Conservation (phyloP, 2,888 invertebrate species). For the Melieria picta region DNA sequence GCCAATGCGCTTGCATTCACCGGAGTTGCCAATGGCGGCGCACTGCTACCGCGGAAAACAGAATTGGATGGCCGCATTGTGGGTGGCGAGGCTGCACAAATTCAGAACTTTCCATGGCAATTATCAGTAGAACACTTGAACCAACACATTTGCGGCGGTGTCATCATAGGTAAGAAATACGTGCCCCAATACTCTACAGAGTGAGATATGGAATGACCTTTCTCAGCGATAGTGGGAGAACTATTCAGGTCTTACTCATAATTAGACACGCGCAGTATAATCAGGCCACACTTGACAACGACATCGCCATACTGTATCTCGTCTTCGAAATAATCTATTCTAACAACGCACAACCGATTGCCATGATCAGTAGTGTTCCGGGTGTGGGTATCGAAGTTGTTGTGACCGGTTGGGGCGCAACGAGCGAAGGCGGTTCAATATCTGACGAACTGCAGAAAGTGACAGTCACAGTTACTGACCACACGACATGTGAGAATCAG, state of each 20-base stretch:
- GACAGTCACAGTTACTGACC: conserved; percentile 49
- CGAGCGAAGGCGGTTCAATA: conserved; percentile 39
- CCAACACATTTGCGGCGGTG: conserved; percentile 51
- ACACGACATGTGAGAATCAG: conserved; percentile 43
- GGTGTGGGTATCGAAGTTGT: conserved; percentile 42
- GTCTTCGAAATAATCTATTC: conserved; percentile 21
- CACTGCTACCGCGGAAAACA: too few relatives aligned
- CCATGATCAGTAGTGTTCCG: conserved; percentile 67
- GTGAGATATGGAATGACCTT: conserved; percentile 37
- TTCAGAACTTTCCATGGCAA: conserved; percentile 39
- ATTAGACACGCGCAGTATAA: conserved; percentile 33
- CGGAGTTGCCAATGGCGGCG: too few relatives aligned
- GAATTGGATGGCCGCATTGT: conserved; percentile 42
- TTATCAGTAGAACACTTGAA: conserved; percentile 36
- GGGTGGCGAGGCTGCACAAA: conserved; percentile 41
- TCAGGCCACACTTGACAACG: conserved; percentile 30
- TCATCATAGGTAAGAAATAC: conserved; percentile 48
- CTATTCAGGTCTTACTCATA: conserved; percentile 21
- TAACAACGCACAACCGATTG: conserved; percentile 69
- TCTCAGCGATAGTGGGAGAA: conserved; percentile 9
- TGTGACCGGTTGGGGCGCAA: conserved; percentile 58
- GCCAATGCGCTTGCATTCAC: too few relatives aligned
- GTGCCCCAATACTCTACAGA: conserved; percentile 31
- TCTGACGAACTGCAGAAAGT: conserved; percentile 52
- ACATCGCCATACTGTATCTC: conserved; percentile 41